Percentiles rank a stretch among this genome's conserved stretches.
These are phyloP conservation scores for Diplolepis rosae DNA, from an alignment of 2,888 invertebrate species.

Conservation along the genomic window DNA sequence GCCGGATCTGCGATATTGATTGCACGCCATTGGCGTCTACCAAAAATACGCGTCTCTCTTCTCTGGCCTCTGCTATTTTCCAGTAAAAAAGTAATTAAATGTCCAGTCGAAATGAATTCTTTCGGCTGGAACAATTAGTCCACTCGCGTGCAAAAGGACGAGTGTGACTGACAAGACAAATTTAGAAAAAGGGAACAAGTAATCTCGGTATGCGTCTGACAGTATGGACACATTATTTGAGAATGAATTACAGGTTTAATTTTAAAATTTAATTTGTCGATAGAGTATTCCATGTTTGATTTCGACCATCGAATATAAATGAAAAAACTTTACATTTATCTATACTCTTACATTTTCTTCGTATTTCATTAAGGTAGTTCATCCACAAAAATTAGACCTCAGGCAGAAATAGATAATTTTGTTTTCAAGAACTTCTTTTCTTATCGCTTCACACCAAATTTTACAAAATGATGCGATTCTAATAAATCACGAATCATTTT, in stretches of 20 bases:
- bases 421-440: too few relatives aligned
- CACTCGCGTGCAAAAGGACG: slow-evolving; percentile 34
- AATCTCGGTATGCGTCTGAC: background rate
- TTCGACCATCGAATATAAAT: background rate
- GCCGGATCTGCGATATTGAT: slow-evolving; percentile 38
- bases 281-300: background rate
- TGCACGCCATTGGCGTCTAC: slow-evolving; percentile 29
- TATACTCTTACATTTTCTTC: too few relatives aligned
- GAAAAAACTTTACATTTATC: background rate
- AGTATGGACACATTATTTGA: background rate
- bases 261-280: background rate
- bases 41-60: slow-evolving; percentile 34
- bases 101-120: slow-evolving; percentile 58
- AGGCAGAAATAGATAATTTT: too few relatives aligned
- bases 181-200: slow-evolving; percentile 29
- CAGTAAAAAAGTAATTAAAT: slow-evolving; percentile 58
- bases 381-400: too few relatives aligned
- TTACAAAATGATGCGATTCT: too few relatives aligned
- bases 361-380: too few relatives aligned
- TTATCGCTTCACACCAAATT: too few relatives aligned
- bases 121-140: slow-evolving; percentile 60
- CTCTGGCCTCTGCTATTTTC: slow-evolving; percentile 6
- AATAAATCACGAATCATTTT: too few relatives aligned
- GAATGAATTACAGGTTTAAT: background rate
- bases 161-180: slow-evolving; percentile 29